Evolutionary conservation across 2,113 vertebrate species (phyloP).

Genomic region (Electrona antarctica): DNA sequence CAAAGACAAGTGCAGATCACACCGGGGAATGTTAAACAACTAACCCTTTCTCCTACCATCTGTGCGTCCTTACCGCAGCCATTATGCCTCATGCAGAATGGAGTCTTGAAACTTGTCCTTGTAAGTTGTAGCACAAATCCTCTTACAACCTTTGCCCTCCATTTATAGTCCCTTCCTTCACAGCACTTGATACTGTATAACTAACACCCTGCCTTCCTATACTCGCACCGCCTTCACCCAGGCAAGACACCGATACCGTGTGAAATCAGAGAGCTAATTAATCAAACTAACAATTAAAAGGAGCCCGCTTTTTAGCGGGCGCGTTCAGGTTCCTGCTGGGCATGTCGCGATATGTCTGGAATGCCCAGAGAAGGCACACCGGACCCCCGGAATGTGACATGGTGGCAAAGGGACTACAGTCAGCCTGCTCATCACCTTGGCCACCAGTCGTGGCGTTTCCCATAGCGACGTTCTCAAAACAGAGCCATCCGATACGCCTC

Average conservation of each 20-base stretch:
- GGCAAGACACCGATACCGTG: conserved; percentile 38
- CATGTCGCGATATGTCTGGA: conserved; percentile 70
- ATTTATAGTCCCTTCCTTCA: background rate
- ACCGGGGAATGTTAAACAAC: conserved; percentile 64
- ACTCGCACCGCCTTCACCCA: conserved; percentile 3
- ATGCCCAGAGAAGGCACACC: conserved; percentile 60
- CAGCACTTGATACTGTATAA: background rate
- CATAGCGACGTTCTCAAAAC: conserved; percentile 42
- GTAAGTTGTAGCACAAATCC: conserved; percentile 20
- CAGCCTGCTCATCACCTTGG: conserved; percentile 45
- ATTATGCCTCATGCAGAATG: conserved; percentile 14
- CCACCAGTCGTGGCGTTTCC: conserved; percentile 38
- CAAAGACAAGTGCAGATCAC: conserved; percentile 65
- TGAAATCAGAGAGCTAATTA: conserved; percentile 72
- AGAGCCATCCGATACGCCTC: background rate
- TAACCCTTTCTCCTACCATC: background rate
- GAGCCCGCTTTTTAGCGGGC: conserved; percentile 60
- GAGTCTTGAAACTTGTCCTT: conserved; percentile 20
- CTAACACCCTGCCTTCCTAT: conserved; percentile 26
- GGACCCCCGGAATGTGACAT: conserved; percentile 62
- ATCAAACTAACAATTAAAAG: conserved; percentile 69
- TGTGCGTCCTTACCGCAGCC: background rate
- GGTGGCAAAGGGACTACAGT: conserved; percentile 47
- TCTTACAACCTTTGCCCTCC: conserved; percentile 25
- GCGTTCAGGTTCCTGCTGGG: conserved; percentile 59